A percentile compares a stretch with the other conserved stretches of the same genome.
Conservation (phyloP, 2,797 vertebrate genomes). For the Gymnoscopelus microlampas region DNA sequence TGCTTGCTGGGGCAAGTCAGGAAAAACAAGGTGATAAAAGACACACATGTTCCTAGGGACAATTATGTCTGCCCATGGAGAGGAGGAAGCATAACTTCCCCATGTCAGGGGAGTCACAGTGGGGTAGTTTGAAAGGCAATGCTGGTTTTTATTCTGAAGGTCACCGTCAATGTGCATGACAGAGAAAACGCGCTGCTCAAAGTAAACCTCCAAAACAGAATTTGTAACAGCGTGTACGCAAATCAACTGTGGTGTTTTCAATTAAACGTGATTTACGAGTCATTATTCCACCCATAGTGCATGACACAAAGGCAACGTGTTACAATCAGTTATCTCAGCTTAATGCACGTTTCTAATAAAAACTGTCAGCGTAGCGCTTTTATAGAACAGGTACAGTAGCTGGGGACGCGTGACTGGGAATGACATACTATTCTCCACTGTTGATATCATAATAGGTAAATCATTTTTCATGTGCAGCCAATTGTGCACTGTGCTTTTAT, state of each 20-base stretch:
- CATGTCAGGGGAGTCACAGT: conserved; percentile 34
- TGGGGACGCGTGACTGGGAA: conserved; percentile 28
- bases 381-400: conserved; percentile 20
- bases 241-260: conserved; percentile 34
- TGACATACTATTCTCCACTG: conserved; percentile 22
- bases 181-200: conserved; percentile 27
- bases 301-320: conserved; percentile 15
- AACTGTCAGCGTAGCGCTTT: conserved; percentile 42
- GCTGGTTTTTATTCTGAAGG: conserved; percentile 46
- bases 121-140: conserved; percentile 22
- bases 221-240: conserved; percentile 28
- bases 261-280: conserved; percentile 46
- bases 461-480: conserved; percentile 59
- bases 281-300: conserved; percentile 27
- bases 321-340: conserved; percentile 47
- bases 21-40: conserved; percentile 63
- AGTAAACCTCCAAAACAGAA: conserved; percentile 31
- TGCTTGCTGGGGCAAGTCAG: conserved; percentile 33
- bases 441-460: conserved; percentile 54
- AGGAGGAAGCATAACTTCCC: conserved; percentile 30
- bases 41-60: conserved; percentile 31
- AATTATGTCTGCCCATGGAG: conserved; percentile 7
- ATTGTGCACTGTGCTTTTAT: conserved; percentile 48
- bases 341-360: conserved; percentile 41
- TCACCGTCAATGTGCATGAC: conserved; percentile 14